These are phyloP conservation scores for Drosophila erecta DNA, from an alignment of 1,140 invertebrate genomes.

Conservation along the genomic window DNA sequence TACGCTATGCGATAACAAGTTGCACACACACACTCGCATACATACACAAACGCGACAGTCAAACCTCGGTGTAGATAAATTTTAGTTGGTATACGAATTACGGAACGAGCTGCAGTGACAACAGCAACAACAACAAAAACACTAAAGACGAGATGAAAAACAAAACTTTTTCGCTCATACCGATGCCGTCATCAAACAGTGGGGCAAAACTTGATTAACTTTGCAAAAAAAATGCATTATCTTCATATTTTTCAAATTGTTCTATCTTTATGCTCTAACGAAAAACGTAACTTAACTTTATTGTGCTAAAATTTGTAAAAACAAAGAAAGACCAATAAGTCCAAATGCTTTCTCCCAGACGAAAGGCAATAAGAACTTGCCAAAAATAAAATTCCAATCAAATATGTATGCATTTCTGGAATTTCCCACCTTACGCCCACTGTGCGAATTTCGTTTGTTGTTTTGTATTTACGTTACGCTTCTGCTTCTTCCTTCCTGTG, in stretches of 20 bases:
- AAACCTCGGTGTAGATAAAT: conserved; percentile 54
- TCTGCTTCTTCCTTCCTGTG: conserved; percentile 29
- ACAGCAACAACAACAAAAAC: conserved; percentile 8
- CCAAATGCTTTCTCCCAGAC: background rate
- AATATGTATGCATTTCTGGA: background rate
- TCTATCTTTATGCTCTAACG: no score
- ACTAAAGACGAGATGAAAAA: conserved; percentile 26
- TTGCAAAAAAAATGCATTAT: background rate
- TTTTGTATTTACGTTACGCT: conserved; percentile 69
- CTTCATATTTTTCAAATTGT: no score
- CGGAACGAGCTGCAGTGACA: conserved; percentile 53
- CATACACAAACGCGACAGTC: conserved; percentile 27
- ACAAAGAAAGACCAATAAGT: no score
- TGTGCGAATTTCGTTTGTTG: conserved; percentile 46
- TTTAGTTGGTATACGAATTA: conserved; percentile 63
- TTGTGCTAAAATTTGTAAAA: no score
- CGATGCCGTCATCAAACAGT: conserved; percentile 70
- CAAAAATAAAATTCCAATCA: background rate
- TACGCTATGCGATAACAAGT: conserved; percentile 81
- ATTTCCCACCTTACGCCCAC: conserved; percentile 21
- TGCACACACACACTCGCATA: conserved; percentile 64
- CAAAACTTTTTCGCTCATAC: conserved; percentile 58
- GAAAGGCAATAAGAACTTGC: background rate
- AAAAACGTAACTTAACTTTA: no score
- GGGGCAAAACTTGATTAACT: background rate